Evolutionary conservation across 2,888 invertebrate species (phyloP).

Genomic region (Drosophila vallismaia): DNA sequence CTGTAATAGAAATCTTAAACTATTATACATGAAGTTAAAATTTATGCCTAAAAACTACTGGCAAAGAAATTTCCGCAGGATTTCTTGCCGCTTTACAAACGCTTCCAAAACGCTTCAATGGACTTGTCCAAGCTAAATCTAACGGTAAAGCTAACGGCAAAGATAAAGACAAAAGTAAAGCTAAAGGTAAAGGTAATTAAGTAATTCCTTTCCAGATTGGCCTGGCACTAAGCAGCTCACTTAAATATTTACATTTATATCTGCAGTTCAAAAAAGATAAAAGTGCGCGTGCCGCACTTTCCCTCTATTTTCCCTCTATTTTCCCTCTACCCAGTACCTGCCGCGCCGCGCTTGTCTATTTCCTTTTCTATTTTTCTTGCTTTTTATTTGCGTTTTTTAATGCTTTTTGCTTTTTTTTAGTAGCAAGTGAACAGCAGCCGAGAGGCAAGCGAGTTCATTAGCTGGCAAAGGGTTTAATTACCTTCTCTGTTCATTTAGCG

Average conservation of each 20-base stretch:
- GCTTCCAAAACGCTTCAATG: background rate
- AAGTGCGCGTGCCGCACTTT: conserved; percentile 59
- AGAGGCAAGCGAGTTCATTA: conserved; percentile 78
- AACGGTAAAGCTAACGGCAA: conserved; percentile 18
- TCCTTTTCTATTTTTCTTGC: background rate
- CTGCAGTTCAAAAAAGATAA: conserved; percentile 69
- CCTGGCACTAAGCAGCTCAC: conserved; percentile 44
- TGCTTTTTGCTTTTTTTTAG: background rate
- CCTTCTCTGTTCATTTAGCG: conserved; percentile 84
- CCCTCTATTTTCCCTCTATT: conserved; percentile 1
- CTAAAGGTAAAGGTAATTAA: conserved; percentile 32
- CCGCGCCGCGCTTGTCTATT: background rate
- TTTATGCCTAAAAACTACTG: too few species aligned
- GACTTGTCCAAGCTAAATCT: background rate
- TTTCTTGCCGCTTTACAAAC: background rate
- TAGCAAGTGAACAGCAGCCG: conserved; percentile 5
- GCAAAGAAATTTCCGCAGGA: background rate
- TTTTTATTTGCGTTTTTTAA: conserved; percentile 1
- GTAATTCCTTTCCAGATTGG: conserved; percentile 21
- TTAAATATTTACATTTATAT: conserved; percentile 71
- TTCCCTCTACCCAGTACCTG: background rate
- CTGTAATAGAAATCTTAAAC: too few species aligned
- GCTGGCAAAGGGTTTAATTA: conserved; percentile 83
- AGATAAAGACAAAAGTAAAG: conserved; percentile 18
- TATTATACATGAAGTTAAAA: too few species aligned